These are phyloP conservation scores for Drosophila yooni DNA, from an alignment of 2,888 invertebrate genomes.

Conservation along the genomic window DNA sequence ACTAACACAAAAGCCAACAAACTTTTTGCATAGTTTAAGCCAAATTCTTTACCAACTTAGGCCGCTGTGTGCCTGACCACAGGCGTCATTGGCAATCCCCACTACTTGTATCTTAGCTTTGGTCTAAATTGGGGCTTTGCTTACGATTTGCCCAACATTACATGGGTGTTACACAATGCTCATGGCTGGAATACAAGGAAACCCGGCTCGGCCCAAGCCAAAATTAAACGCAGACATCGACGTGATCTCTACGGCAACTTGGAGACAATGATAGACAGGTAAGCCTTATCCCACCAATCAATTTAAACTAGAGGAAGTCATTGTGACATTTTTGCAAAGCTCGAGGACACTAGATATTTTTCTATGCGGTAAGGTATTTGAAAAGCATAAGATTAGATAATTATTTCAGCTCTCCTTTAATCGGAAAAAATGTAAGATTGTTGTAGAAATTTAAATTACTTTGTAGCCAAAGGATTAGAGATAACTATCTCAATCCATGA, in stretches of 20 bases:
- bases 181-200: conserved; percentile 70
- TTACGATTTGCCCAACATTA: conserved; percentile 87
- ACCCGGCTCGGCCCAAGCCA: conserved; percentile 38
- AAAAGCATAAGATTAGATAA: neutral
- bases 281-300: conserved; percentile 66
- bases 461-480: neutral
- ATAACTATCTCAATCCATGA: neutral
- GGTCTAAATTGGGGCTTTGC: conserved; percentile 90
- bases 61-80: conserved; percentile 88
- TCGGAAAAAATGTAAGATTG: neutral
- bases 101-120: conserved; percentile 87
- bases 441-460: neutral
- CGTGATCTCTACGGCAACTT: conserved; percentile 89
- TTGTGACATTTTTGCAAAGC: neutral
- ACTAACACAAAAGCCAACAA: conserved; percentile 8
- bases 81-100: conserved; percentile 87
- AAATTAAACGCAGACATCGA: conserved; percentile 87
- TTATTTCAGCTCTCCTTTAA: neutral
- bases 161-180: conserved; percentile 85
- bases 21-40: conserved; percentile 37
- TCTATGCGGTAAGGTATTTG: neutral
- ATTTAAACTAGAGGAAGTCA: neutral
- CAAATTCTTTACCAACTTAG: conserved; percentile 57
- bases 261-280: conserved; percentile 90
- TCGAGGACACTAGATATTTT: neutral